Conservation (phyloP, 2,797 vertebrate genomes). For the Acipenser transmontanus region DNA sequence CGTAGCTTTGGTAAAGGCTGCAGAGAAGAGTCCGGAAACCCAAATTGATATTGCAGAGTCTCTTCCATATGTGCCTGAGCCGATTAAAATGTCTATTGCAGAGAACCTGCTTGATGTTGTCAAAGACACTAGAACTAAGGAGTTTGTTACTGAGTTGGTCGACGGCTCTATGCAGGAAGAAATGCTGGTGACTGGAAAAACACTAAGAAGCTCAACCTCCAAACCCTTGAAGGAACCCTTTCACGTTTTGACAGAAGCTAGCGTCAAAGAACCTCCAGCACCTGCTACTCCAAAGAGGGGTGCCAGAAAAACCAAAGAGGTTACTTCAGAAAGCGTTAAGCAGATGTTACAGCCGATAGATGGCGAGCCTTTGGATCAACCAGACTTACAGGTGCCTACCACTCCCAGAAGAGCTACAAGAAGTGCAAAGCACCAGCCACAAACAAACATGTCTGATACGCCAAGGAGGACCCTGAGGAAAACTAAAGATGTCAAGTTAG, state of each 20-base stretch:
- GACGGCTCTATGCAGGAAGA: slow-evolving; percentile 43
- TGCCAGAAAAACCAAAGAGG: too few relatives aligned
- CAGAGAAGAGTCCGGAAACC: not conserved
- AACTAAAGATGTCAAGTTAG: slow-evolving; percentile 22
- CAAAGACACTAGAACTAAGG: slow-evolving; percentile 61
- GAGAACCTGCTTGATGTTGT: slow-evolving; percentile 60
- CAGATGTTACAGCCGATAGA: slow-evolving; percentile 25
- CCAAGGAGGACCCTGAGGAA: slow-evolving; percentile 62
- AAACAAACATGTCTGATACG: slow-evolving; percentile 37
- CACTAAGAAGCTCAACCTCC: slow-evolving; percentile 18
- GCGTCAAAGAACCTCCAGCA: too few relatives aligned
- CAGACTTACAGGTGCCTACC: slow-evolving; percentile 24
- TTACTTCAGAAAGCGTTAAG: too few relatives aligned
- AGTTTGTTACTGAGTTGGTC: slow-evolving; percentile 41
- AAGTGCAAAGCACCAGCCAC: slow-evolving; percentile 41
- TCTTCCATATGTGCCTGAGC: slow-evolving; percentile 58
- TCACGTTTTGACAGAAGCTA: too few relatives aligned
- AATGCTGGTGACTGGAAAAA: slow-evolving; percentile 35
- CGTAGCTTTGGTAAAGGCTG: slow-evolving; percentile 13
- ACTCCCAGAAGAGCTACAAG: slow-evolving; percentile 52
- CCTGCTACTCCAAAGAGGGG: too few relatives aligned
- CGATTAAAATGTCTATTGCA: slow-evolving; percentile 54
- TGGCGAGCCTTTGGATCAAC: slow-evolving; percentile 16
- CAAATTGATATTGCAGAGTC: slow-evolving; percentile 25
- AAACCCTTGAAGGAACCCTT: not conserved